Percentiles rank a stretch among this genome's conserved stretches.
phyloP scores from a whole-genome alignment of 2,888 invertebrate species.

The Epinotia nisella region DNA sequence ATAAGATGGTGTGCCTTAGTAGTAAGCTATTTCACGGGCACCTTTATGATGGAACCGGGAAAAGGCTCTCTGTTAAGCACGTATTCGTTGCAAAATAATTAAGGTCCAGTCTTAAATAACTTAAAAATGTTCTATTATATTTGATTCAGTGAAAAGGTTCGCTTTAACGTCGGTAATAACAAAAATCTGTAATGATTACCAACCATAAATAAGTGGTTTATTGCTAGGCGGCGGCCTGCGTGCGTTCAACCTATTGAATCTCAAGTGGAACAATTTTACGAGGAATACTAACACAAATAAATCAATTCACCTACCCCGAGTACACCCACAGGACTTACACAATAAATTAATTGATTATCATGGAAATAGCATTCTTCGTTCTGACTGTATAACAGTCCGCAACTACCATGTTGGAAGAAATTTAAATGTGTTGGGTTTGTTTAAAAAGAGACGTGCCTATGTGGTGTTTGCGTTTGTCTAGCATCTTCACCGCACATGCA shows the following conservation, averaged over 20 bases:
- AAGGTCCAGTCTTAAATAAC: too few relatives aligned
- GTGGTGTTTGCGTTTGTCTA: slow-evolving; percentile 44
- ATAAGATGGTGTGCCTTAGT: slow-evolving; percentile 5
- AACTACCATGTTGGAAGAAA: slow-evolving; percentile 1
- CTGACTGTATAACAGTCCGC: neutral
- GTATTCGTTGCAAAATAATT: neutral
- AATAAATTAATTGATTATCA: slow-evolving; percentile 41
- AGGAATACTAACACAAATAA: slow-evolving; percentile 65
- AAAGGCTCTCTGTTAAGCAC: neutral
- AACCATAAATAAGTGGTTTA: slow-evolving; percentile 66
- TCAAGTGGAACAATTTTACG: slow-evolving; percentile 68
- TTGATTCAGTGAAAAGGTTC: neutral
- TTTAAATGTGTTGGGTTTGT: slow-evolving; percentile 13
- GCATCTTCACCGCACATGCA: slow-evolving; percentile 58
- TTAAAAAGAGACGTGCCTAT: slow-evolving; percentile 14
- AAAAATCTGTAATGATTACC: slow-evolving; percentile 59
- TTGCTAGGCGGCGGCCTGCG: slow-evolving; percentile 62
- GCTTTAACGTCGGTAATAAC: slow-evolving; percentile 62
- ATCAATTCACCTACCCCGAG: slow-evolving; percentile 61
- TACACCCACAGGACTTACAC: slow-evolving; percentile 35
- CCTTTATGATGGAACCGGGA: neutral
- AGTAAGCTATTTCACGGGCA: neutral
- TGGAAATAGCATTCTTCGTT: slow-evolving; percentile 24
- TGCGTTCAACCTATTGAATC: slow-evolving; percentile 61
- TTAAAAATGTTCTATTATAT: neutral